Percentiles rank a stretch among this genome's conserved stretches.
Conservation (phyloP, 2,797 vertebrate species). For the Chiloscyllium punctatum region DNA sequence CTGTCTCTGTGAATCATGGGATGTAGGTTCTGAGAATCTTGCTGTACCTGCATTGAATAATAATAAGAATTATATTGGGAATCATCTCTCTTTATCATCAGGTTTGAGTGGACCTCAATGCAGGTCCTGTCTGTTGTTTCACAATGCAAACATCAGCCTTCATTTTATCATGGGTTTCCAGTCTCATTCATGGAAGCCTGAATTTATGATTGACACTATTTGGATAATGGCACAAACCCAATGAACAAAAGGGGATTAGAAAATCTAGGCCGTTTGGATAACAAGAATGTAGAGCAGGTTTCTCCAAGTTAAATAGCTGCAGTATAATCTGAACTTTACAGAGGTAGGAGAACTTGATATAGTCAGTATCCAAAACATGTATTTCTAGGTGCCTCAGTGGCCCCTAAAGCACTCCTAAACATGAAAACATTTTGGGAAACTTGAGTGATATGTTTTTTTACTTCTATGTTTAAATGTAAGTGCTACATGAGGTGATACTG, state of each 20-base stretch:
- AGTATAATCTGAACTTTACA: neutral
- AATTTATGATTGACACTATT: neutral
- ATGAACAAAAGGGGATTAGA: neutral
- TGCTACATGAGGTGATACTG: neutral
- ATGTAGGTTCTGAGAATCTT: constrained; percentile 32
- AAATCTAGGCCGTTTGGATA: neutral
- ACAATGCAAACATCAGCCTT: neutral
- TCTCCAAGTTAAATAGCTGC: neutral
- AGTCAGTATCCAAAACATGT: neutral
- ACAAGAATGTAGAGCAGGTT: neutral
- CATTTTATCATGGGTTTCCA: neutral
- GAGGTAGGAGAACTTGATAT: neutral
- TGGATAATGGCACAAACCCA: neutral
- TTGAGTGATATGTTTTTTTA: neutral
- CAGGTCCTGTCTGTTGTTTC: neutral
- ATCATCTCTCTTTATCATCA: neutral
- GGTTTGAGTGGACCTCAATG: neutral
- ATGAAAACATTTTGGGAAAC: neutral
- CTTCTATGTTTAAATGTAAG: neutral
- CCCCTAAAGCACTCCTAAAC: neutral
- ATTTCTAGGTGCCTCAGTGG: neutral
- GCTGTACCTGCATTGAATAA: neutral
- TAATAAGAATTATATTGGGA: neutral
- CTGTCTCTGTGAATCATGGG: constrained; percentile 42
- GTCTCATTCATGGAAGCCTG: too few relatives aligned